Base-by-base conservation (phyloP, 2,888 invertebrate genomes). In the Drosophila crucigera region DNA sequence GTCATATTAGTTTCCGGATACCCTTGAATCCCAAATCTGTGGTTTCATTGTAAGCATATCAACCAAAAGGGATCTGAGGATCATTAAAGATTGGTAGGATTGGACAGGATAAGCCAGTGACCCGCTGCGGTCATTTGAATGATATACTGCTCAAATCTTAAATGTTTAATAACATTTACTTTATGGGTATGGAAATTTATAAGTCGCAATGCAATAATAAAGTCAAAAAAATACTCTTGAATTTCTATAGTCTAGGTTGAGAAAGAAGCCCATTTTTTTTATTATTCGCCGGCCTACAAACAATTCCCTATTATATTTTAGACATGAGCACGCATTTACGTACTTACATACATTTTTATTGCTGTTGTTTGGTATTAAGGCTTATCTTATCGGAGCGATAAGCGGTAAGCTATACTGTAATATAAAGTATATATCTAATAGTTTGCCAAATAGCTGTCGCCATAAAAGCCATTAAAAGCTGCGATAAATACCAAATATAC, bases 351-450 rank as follows among this genome's bases (percentile, higher is more conserved):
- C 9, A 30, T 41, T 47, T 53, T 25, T 16, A 60, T 60, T 47
- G 30, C 22, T 55, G 41, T 69, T 53, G 31, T 25, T 59, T 37
- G 25, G 22, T 11, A 50, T 54, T 54, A 11, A 54, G 9, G 28
- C 16, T 50, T 63, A 73, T 78, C 79, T 76, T 63, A 76, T 76
- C 79, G 47, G 14, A 4, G 39, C 47, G 19, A 37, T 37, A 37
- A 37, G 37, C 37, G 19, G 37, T 19, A 22, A 41, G 43, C 35
- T 52, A 43, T 43, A 59, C 53, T 50, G 7, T 49, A 54, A 19
- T 50, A 63, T 54, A 54, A 25, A n/a, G 28, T 30, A 31, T 7
- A 22, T 37, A 43, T 22, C 11, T 6, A 43, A 11, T 22, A 7
- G 19, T 39, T 39, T 19, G 39, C 19, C 19, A 39, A 39, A 58